Evolutionary conservation across 2,113 vertebrate genomes (phyloP).

Genomic region (Engraulis encrasicolus): DNA sequence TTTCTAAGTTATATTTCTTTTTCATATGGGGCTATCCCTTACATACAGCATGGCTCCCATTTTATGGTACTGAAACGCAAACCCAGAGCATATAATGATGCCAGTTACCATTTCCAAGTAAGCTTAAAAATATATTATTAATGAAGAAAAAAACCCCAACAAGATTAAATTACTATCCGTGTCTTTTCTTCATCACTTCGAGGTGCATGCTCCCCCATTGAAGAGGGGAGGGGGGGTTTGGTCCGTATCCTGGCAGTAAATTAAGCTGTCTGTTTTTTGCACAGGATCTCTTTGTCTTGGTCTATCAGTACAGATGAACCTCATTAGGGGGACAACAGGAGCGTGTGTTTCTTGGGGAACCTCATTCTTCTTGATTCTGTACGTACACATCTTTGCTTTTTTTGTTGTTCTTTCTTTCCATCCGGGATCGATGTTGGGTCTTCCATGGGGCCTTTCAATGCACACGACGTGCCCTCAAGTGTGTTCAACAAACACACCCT

Average conservation of each 20-base stretch:
- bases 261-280: background rate
- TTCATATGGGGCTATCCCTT: too few relatives aligned
- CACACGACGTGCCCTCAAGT: background rate
- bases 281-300: background rate
- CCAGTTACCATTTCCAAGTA: slow-evolving; percentile 42
- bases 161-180: slow-evolving; percentile 48
- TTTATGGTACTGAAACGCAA: background rate
- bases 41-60: slow-evolving; percentile 35
- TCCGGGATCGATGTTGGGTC: background rate
- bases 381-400: slow-evolving; percentile 1
- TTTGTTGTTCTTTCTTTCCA: slow-evolving; percentile 22
- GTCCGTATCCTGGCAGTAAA: background rate
- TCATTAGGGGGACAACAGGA: background rate
- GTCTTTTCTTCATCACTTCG: background rate
- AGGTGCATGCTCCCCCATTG: background rate
- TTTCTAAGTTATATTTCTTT: too few relatives aligned
- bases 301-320: background rate
- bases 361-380: slow-evolving; percentile 10
- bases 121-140: slow-evolving; percentile 48
- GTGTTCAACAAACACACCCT: background rate
- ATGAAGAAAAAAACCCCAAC: slow-evolving; percentile 44
- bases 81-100: background rate
- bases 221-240: background rate
- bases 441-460: background rate
- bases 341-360: background rate